Base-by-base conservation (phyloP, 2,797 vertebrate species). In the Melanitta fusca region DNA sequence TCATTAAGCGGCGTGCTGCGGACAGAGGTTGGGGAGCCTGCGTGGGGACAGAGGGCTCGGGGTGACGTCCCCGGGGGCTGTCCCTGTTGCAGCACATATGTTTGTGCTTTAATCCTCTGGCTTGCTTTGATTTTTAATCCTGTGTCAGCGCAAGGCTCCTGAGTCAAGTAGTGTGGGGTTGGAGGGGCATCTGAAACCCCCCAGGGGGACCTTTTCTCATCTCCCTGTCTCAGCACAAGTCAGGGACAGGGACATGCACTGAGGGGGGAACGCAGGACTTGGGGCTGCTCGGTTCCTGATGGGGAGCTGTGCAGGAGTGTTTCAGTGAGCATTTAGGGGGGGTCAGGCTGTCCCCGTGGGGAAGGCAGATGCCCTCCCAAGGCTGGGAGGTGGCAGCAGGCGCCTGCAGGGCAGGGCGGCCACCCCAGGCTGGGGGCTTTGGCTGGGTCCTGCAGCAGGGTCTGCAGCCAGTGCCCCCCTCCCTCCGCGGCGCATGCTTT, bases 401-500 rank as follows among this genome's bases (percentile, higher is more conserved):
- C 11, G 24, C 11, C 11, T 27, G n/a, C 45, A 27, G n/a, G 11
- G 66, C 34, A 12, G 47, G 47, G 24, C 13, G 7, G 10, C 22
- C 17, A 6, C n/a, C 28, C 27, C 57, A 25, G 27, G 25, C 13
- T 34, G 13, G 14, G 6, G 64, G 64, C 20, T 20, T 10, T 19
- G 11, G 20, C 16, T 13, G 47, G 25, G 10, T 11, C 10, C 57
- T 30, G 27, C 73, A 11, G 14, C 11, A 3, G 20, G 27, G 27
- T 61, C 45, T 38, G 27, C 5, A 24, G 8, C 38, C 38, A 28
- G 12, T 13, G 6, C 13, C 30, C 36, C 34, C 20, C 20, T 28
- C 9, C 20, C 5, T 10, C n/a, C 13, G 17, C 1, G 0, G 5
- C 69, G 10, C 53, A 65, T 4, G 6, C 71, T 74, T 78, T 1